These are phyloP conservation scores for Avahi laniger DNA, from an alignment of 2,797 vertebrate species.

Conservation along the genomic window DNA sequence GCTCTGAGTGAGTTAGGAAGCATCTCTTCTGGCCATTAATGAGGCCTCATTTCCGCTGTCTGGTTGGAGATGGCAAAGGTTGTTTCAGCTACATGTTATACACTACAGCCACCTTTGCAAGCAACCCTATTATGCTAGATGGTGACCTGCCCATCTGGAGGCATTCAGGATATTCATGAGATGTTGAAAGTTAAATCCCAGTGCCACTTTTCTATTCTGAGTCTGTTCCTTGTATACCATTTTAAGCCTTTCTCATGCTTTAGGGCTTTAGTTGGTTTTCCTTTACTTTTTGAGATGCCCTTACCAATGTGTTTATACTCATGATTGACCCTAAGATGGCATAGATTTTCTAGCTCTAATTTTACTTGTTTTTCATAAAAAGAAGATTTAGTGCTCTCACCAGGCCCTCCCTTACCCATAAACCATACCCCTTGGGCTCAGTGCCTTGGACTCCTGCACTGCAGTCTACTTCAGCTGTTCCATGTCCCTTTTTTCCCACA, in stretches of 20 bases:
- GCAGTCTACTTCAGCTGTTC: not conserved
- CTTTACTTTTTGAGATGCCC: not conserved
- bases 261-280: not conserved
- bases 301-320: not conserved
- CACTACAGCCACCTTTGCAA: not conserved
- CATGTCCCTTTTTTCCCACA: not conserved
- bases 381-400: not conserved
- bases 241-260: not conserved
- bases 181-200: not conserved
- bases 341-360: not conserved
- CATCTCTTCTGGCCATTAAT: not conserved
- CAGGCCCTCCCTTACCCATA: not conserved
- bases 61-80: not conserved
- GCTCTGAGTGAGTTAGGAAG: not conserved
- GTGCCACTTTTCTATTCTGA: not conserved
- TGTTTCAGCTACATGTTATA: not conserved
- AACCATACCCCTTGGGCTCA: too few species aligned
- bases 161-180: not conserved
- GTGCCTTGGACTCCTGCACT: accelerated
- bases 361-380: not conserved
- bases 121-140: not conserved
- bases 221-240: not conserved
- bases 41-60: not conserved
- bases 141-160: not conserved
- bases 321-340: not conserved